Percentiles rank a stretch among this genome's conserved stretches.
Conservation (phyloP, 37 sponge, comb jelly and placozoan species). For the Ephydatia muelleri region DNA sequence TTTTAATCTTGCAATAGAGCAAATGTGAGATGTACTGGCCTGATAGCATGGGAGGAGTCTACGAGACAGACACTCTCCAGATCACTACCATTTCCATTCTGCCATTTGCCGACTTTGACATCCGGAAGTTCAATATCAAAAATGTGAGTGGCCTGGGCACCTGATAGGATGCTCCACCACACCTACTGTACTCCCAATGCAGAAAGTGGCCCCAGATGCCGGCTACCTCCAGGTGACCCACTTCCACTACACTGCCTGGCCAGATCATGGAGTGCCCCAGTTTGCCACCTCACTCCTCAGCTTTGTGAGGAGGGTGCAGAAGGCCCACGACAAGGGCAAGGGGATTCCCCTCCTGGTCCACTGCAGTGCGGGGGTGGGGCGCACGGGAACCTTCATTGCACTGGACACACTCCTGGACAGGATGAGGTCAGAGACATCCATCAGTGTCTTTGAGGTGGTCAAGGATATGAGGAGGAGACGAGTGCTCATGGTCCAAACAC, state of each 20-base stretch:
- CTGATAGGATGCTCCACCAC: too few relatives aligned
- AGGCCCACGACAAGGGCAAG: conserved; percentile 18
- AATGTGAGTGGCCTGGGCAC: too few relatives aligned
- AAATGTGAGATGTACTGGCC: conserved; percentile 96
- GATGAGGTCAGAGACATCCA: conserved; percentile 20
- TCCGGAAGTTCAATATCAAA: conserved; percentile 49
- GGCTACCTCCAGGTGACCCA: conserved; percentile 34
- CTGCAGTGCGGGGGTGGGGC: conserved; percentile 73
- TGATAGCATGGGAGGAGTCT: conserved; percentile 64
- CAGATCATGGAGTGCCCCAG: conserved; percentile 74
- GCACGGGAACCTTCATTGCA: conserved; percentile 52
- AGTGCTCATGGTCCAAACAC: conserved; percentile 79
- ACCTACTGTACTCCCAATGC: background rate
- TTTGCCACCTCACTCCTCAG: conserved; percentile 58
- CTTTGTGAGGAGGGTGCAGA: conserved; percentile 45
- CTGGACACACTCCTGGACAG: conserved; percentile 48
- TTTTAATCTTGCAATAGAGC: background rate
- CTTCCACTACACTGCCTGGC: conserved; percentile 67
- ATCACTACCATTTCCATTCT: conserved; percentile 56
- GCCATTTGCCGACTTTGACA: conserved; percentile 80
- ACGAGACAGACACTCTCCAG: conserved; percentile 12
- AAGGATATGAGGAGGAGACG: conserved; percentile 57
- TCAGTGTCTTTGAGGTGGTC: conserved; percentile 69
- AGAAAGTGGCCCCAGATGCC: background rate
- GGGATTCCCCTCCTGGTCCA: conserved; percentile 49